A percentile compares a stretch with the other conserved stretches of the same genome.
Evolutionary conservation across 2,888 invertebrate genomes (phyloP).

Genomic region (Alentia gelatinosa): DNA sequence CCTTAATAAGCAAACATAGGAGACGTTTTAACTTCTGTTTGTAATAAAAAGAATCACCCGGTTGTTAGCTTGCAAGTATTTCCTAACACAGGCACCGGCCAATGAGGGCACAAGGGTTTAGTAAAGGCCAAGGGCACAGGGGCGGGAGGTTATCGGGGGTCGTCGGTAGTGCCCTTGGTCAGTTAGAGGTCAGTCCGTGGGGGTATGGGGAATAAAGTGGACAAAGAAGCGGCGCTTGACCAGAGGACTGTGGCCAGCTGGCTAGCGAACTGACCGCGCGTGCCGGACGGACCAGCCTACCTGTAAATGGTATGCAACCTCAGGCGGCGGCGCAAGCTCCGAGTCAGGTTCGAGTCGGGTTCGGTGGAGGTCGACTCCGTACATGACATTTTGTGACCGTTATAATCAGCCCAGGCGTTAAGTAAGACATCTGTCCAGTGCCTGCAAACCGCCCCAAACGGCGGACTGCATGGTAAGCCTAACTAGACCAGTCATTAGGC

Average conservation of each 20-base stretch:
- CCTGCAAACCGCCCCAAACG: background rate
- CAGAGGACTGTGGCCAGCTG: conserved; percentile 50
- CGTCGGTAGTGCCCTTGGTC: conserved; percentile 24
- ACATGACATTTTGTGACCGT: background rate
- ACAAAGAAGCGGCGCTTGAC: conserved; percentile 44
- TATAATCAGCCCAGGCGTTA: background rate
- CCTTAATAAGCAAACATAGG: background rate
- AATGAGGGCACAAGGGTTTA: background rate
- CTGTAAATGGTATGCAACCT: conserved; percentile 49
- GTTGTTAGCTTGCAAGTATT: background rate
- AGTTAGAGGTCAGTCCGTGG: background rate
- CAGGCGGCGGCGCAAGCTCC: background rate
- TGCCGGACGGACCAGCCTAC: background rate
- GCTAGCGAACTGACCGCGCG: background rate
- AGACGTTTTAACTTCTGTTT: background rate
- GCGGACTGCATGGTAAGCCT: no score
- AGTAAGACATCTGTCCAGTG: background rate
- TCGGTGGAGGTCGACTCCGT: background rate
- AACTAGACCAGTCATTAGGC: no score
- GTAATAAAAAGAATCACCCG: background rate
- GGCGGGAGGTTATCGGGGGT: background rate
- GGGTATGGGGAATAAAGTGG: conserved; percentile 45
- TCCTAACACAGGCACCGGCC: background rate
- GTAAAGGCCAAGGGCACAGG: background rate
- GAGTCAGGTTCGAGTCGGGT: background rate